phyloP scores from a whole-genome alignment of 1,140 invertebrate genomes.

The Varroa destructor region DNA sequence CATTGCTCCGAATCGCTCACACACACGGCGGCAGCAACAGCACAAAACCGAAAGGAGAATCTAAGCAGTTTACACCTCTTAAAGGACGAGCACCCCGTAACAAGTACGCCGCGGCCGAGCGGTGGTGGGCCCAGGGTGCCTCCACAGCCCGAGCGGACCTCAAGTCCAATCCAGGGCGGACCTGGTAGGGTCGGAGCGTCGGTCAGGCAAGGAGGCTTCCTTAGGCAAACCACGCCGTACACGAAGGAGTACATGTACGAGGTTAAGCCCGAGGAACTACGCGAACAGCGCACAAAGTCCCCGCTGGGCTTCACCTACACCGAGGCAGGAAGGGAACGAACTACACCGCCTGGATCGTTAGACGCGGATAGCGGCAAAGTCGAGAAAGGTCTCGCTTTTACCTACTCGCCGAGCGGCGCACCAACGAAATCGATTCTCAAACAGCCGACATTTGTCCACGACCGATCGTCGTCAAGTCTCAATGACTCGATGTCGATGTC shows the following conservation, averaged over 20 bases:
- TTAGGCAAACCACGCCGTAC: slow-evolving; percentile 32
- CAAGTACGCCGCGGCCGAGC: slow-evolving; percentile 27
- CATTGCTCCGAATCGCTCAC: slow-evolving; percentile 6
- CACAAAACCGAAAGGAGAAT: slow-evolving; percentile 21
- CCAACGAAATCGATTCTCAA: slow-evolving; percentile 26
- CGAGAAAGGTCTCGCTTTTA: slow-evolving; percentile 35
- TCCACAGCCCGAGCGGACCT: slow-evolving; percentile 23
- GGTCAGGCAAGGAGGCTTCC: slow-evolving; percentile 5
- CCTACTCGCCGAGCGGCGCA: slow-evolving; percentile 33
- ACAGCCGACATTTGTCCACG: slow-evolving; percentile 9
- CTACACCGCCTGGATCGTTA: slow-evolving; percentile 28
- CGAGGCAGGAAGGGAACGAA: slow-evolving; percentile 29
- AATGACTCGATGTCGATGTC: slow-evolving; percentile 29
- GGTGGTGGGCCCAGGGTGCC: slow-evolving; percentile 26
- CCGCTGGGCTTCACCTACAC: slow-evolving; percentile 35
- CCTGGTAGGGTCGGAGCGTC: not conserved
- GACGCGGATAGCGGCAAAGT: slow-evolving; percentile 26
- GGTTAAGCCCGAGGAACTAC: slow-evolving; percentile 29
- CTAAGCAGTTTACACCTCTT: slow-evolving; percentile 27
- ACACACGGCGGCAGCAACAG: not conserved
- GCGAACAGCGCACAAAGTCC: slow-evolving; percentile 28
- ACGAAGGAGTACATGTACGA: slow-evolving; percentile 35
- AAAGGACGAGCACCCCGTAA: slow-evolving; percentile 23
- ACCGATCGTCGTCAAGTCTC: slow-evolving; percentile 21
- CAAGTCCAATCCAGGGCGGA: slow-evolving; percentile 17